Evolutionary conservation across 2,888 invertebrate species (phyloP).

Genomic region (Tridacna gigas): DNA sequence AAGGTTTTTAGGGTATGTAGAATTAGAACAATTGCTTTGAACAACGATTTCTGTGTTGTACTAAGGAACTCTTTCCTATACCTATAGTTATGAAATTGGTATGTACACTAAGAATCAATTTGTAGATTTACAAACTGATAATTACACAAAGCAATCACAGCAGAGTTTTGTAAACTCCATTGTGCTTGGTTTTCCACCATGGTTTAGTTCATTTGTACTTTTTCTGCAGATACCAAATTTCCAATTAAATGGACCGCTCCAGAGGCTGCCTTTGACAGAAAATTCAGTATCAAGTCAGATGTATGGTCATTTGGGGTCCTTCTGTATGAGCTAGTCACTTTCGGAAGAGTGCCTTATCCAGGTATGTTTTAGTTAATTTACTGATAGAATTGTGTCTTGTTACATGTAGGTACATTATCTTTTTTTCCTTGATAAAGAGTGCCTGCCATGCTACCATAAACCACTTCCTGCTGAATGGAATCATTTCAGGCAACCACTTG

Average conservation of each 20-base stretch:
- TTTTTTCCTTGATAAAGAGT: no score
- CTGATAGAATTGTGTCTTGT: no score
- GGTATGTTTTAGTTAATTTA: slow-evolving; percentile 85
- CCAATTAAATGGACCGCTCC: slow-evolving; percentile 99
- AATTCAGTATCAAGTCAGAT: slow-evolving; percentile 99
- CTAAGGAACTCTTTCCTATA: background rate
- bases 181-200: background rate
- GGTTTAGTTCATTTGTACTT: background rate
- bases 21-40: background rate
- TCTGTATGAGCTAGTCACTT: slow-evolving; percentile 98
- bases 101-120: no score
- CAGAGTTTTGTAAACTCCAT: background rate
- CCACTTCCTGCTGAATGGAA: no score
- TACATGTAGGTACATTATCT: no score
- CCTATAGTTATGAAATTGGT: background rate
- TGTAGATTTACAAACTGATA: no score
- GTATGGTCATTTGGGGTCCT: slow-evolving; percentile 99
- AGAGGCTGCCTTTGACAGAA: slow-evolving; percentile 96
- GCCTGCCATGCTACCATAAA: no score
- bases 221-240: slow-evolving; percentile 90
- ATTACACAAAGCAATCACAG: no score
- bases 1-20: background rate
- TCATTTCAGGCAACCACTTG: no score
- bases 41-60: background rate
- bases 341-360: slow-evolving; percentile 98